Base-by-base conservation (phyloP, 2,888 invertebrate genomes). In the Calliphora vomitoria region DNA sequence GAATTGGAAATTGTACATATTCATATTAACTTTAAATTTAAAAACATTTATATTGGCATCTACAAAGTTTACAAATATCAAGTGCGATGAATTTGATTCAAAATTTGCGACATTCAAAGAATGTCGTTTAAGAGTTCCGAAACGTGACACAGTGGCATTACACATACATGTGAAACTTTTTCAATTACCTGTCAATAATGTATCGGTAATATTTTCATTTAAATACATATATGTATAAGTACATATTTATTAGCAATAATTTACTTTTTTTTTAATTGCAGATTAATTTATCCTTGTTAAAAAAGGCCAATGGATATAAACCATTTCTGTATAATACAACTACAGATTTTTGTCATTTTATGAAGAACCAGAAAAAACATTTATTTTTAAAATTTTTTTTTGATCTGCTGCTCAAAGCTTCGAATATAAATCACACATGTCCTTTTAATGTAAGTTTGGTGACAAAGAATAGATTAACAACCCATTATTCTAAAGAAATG, bases 371-470 rank as follows among this genome's bases (percentile, higher is more conserved):
- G 4, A 58, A 62, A 13, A 38, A 44, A 11, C n/a, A 20, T 20
- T 18, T 11, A 20, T 64, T 82, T 50, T 10, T 82, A 18, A 66
- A 82, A 44, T 13, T 79, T 6, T 58, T 60, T 50, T 41, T 55
- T 31, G 75, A 82, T 53, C 0, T 53, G 5, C 0, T 83, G 6
- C 1, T 15, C 0, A 44, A 62, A 31, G 0, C n/a, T 13, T 75
- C 82, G 11, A 86, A 86, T 69, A 18, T 86, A 11, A 86, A 86
- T 80, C 86, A 86, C 11, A 58, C 82, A 4, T 86, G 82, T 35
- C 75, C 82, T 0, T 82, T 44, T 18, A 64, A 82, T 75, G 86
- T 86, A 55, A 79, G 82, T 86, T 25, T 6, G 35, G 5, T 35
- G 35, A 6, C 6, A 35, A 6, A 6, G 35, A 35, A 35, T 5